Conservation (phyloP, 1,140 invertebrate species). For the Bombus superbus region DNA sequence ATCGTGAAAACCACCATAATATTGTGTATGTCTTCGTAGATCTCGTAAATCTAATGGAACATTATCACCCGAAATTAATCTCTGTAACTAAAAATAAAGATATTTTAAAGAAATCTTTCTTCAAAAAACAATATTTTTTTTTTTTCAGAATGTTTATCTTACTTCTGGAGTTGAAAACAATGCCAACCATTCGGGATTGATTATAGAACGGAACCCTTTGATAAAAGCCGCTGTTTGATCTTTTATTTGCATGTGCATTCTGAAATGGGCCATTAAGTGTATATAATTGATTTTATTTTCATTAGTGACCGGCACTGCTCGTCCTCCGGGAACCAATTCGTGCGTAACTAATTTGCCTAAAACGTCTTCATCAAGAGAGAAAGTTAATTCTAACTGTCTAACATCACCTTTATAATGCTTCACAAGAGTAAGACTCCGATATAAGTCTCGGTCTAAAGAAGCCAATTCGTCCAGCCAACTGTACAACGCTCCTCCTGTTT, state of each 20-base stretch:
- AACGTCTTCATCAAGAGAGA: constrained; percentile 98
- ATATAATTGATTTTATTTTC: constrained; percentile 99
- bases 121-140: neutral
- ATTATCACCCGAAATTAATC: constrained; percentile 96
- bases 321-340: constrained; percentile 96
- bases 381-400: constrained; percentile 96
- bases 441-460: constrained; percentile 97
- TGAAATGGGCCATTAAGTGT: constrained; percentile 98
- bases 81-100: constrained; percentile 86
- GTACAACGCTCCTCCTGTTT: constrained; percentile 95
- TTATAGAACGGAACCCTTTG: constrained; percentile 96
- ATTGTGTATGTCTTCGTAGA: constrained; percentile 96
- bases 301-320: constrained; percentile 96
- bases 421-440: constrained; percentile 97
- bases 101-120: neutral
- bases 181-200: constrained; percentile 97
- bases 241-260: constrained; percentile 98
- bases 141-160: neutral
- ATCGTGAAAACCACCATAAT: constrained; percentile 99
- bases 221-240: constrained; percentile 98
- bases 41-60: constrained; percentile 95
- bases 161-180: constrained; percentile 99
- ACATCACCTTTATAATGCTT: constrained; percentile 97
- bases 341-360: constrained; percentile 95
- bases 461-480: constrained; percentile 98